Conservation (phyloP, 2,888 invertebrate genomes). For the Drosophila anceps region DNA sequence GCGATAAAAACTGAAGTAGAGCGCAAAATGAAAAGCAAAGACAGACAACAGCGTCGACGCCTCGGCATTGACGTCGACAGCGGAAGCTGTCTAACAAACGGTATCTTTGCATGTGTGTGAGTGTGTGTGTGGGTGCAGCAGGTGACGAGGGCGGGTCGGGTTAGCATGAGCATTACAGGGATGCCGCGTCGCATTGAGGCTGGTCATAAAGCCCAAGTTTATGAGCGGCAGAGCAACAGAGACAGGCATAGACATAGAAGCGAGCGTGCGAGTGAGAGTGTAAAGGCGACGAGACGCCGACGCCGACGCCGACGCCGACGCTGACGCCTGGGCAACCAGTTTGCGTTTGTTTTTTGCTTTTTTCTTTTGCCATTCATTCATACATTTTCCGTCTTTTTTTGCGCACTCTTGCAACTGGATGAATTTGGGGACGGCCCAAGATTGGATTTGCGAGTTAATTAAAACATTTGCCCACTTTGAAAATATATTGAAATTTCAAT, state of each 20-base stretch:
- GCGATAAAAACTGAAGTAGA: constrained; percentile 67
- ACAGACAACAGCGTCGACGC: constrained; percentile 24
- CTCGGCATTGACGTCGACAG: constrained; percentile 31
- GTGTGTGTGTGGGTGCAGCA: constrained; percentile 17
- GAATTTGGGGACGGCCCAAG: constrained; percentile 70
- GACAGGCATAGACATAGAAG: constrained; percentile 7
- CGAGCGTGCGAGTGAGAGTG: constrained; percentile 6
- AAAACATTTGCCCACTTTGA: constrained; percentile 58
- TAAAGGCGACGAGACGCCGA: constrained; percentile 1
- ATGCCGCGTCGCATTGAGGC: constrained; percentile 66
- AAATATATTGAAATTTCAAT: constrained; percentile 33
- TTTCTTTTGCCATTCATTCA: constrained; percentile 37
- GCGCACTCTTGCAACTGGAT: constrained; percentile 43
- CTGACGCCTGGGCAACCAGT: constrained; percentile 56
- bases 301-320: constrained; percentile 23
- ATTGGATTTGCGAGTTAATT: constrained; percentile 67
- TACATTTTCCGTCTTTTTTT: constrained; percentile 30
- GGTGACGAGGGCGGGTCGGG: constrained; percentile 14
- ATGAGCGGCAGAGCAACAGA: constrained; percentile 43
- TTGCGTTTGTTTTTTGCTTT: constrained; percentile 36
- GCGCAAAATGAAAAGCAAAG: constrained; percentile 57
- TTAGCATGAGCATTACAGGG: constrained; percentile 39
- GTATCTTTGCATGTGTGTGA: constrained; percentile 39
- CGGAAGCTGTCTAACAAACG: constrained; percentile 71
- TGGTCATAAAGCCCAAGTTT: constrained; percentile 71